Conservation (phyloP, 2,113 vertebrate genomes). For the Speoplatyrhinus poulsoni region DNA sequence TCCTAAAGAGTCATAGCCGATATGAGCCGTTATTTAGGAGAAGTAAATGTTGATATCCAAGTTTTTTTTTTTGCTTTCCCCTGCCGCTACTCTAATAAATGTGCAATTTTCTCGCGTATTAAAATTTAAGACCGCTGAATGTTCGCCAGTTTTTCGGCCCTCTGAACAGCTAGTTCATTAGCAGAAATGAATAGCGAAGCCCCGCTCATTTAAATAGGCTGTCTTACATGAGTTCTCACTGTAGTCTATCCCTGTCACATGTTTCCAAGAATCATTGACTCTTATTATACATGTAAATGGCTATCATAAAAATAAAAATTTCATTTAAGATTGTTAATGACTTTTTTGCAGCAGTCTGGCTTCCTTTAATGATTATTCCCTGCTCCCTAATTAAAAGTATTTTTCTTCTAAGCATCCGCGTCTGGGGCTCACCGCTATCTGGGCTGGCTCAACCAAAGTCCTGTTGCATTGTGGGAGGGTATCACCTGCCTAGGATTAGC, state of each 20-base stretch:
- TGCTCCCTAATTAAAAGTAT: conserved; percentile 99
- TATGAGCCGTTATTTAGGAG: conserved; percentile 55
- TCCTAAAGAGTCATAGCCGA: conserved; percentile 26
- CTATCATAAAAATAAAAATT: conserved; percentile 99
- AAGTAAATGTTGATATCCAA: conserved; percentile 45
- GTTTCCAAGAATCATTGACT: conserved; percentile 99
- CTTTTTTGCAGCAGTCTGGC: conserved; percentile 98
- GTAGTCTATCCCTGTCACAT: conserved; percentile 99
- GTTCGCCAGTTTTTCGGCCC: conserved; percentile 65
- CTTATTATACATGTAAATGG: conserved; percentile 99
- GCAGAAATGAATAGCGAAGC: conserved; percentile 98
- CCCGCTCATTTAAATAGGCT: conserved; percentile 98
- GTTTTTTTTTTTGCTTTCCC: conserved; percentile 8
- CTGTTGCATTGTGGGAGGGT: conserved; percentile 43
- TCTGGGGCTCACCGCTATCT: conserved; percentile 84
- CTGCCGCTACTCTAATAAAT: conserved; percentile 62
- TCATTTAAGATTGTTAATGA: conserved; percentile 99
- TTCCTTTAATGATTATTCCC: conserved; percentile 99
- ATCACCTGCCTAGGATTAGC: conserved; percentile 55
- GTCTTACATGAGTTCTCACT: conserved; percentile 99
- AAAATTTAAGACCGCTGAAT: conserved; percentile 75
- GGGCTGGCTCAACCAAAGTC: conserved; percentile 61
- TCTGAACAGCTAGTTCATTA: conserved; percentile 98
- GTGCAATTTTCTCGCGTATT: conserved; percentile 69
- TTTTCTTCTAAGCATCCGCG: conserved; percentile 99